Percentiles rank a stretch among this genome's conserved stretches.
phyloP scores from a whole-genome alignment of 2,113 vertebrate species.

The Electrona antarctica region DNA sequence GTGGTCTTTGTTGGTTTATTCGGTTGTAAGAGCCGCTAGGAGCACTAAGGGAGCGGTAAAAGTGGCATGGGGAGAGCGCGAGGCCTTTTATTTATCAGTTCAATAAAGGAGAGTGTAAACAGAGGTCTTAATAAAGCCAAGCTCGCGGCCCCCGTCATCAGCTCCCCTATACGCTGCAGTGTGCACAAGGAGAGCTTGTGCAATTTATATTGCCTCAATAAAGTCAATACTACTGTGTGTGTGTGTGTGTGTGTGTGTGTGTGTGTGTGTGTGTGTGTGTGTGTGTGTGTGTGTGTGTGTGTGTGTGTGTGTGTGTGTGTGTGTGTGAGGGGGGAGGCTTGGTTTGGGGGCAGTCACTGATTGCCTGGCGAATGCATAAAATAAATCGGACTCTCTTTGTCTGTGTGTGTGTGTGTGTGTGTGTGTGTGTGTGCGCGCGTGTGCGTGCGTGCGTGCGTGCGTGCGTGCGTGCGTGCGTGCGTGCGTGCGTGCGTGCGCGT shows the following conservation, averaged over 20 bases:
- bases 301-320: slow-evolving; percentile 19
- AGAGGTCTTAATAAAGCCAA: slow-evolving; percentile 68
- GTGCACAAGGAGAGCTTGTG: slow-evolving; percentile 62
- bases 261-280: slow-evolving; percentile 28
- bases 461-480: not conserved
- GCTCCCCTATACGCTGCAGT: slow-evolving; percentile 43
- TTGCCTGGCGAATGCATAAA: slow-evolving; percentile 4
- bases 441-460: slow-evolving; percentile 7
- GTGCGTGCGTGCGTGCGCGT: not conserved
- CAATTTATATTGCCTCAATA: slow-evolving; percentile 68
- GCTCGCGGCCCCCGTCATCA: slow-evolving; percentile 46
- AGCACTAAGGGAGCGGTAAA: slow-evolving; percentile 65
- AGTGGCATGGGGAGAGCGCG: slow-evolving; percentile 46
- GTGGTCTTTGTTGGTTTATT: slow-evolving; percentile 59
- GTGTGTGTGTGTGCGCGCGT: slow-evolving; percentile 4
- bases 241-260: slow-evolving; percentile 2
- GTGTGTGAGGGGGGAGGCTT: slow-evolving; percentile 7
- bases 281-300: slow-evolving; percentile 4
- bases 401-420: not conserved
- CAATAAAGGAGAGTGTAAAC: slow-evolving; percentile 75
- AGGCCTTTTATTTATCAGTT: slow-evolving; percentile 69
- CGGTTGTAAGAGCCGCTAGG: slow-evolving; percentile 53
- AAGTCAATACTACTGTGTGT: slow-evolving; percentile 43
- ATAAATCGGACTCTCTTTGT: not conserved
- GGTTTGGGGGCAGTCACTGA: no score